Base-by-base conservation (phyloP, 2,797 vertebrate species). In the Galaxias olidus region DNA sequence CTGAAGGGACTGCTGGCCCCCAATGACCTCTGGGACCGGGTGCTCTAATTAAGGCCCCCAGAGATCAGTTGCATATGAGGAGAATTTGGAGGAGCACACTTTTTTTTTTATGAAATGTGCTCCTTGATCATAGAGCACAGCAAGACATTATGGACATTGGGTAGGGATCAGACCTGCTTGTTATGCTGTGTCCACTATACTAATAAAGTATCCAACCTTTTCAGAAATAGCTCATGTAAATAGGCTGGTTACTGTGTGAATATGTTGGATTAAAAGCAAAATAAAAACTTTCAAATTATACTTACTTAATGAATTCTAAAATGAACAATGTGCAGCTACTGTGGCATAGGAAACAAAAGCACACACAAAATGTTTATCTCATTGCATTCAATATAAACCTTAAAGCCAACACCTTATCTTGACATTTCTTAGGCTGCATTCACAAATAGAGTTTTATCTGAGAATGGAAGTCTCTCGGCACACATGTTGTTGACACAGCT, bases 401-500 rank as follows among this genome's bases (percentile, higher is more conserved):
- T 30, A 30, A 30, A 30, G 30, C 30, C 30, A 30, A 30, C 30
- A 30, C 30, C 30, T 3, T 6, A 30, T 30, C 30, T 3, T 30
- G 2, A 30, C 30, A 30, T 41, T 13, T 52, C 18, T 41, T 10
- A 61, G 50, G 42, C 46, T 48, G 0, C 30, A 43, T 20, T n/a
- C 55, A 20, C 44, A 20, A 51, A 71, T 77, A 20, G 47, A 7
- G 8, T n/a, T 49, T n/a, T 74, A 74, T 54, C 61, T 20, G 51
- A 51, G 72, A 45, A 40, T 70, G 15, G 8, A 63, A 48, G 62
- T 17, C 48, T 13, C 18, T 49, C 65, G 65, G 44, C n/a, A n/a
- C 55, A 51, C 63, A 60, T 55, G 6, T 0, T 89, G 83, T 89
- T 89, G 86, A 88, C 87, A 85, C 88, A 89, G 87, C 87, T 90